These are phyloP conservation scores for Ivindomyrus marchei DNA, from an alignment of 2,113 vertebrate species.

Conservation along the genomic window DNA sequence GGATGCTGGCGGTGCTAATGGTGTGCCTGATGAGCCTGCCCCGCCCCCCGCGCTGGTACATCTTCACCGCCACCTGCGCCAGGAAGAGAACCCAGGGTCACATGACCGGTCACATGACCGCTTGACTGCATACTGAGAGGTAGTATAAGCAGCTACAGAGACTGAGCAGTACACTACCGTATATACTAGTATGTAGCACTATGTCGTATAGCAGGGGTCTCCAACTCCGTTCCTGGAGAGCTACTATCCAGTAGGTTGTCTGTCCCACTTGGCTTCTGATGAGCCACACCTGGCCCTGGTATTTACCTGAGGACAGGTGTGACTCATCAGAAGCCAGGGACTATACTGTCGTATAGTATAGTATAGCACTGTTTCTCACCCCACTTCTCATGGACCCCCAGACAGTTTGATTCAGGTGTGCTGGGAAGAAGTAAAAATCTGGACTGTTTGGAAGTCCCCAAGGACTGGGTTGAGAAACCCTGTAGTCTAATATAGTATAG, in stretches of 20 bases:
- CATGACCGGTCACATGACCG: not conserved
- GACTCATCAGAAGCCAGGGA: no score
- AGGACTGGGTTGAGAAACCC: not conserved
- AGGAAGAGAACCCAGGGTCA: not conserved
- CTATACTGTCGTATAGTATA: not conserved
- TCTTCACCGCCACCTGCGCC: conserved; percentile 57
- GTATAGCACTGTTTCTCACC: not conserved
- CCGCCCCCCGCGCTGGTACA: conserved; percentile 57
- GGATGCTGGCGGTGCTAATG: conserved; percentile 56
- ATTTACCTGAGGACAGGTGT: no score
- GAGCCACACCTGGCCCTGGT: no score
- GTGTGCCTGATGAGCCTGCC: conserved; percentile 59
- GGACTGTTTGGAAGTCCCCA: not conserved
- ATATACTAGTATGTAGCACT: not conserved
- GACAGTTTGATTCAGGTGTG: not conserved
- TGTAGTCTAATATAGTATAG: not conserved
- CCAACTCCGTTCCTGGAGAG: no score
- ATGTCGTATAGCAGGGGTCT: not conserved
- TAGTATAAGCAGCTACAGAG: not conserved
- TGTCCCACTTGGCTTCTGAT: no score
- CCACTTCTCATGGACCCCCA: not conserved
- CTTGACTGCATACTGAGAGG: not conserved
- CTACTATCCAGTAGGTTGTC: not conserved
- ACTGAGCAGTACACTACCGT: not conserved
- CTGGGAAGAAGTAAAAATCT: not conserved